Evolutionary conservation across 2,888 invertebrate species (phyloP).

Genomic region (Nomada flava): DNA sequence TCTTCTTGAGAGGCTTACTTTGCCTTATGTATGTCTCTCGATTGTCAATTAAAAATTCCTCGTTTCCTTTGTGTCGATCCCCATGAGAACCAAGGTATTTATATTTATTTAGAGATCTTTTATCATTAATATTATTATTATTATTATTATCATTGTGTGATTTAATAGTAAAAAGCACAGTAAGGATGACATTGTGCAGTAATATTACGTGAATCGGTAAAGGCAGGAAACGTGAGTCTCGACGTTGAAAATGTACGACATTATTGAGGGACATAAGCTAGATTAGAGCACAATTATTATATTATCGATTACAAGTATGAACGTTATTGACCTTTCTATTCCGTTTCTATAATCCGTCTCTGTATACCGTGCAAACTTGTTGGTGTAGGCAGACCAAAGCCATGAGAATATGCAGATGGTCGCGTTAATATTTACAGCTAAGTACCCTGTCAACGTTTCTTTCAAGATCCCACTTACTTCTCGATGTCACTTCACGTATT

Average conservation of each 20-base stretch:
- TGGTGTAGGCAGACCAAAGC: conserved; percentile 11
- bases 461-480: not conserved
- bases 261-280: conserved; percentile 29
- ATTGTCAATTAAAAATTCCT: no score
- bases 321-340: conserved; percentile 57
- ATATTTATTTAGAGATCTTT: no score
- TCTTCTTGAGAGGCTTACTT: no score
- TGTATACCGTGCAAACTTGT: conserved; percentile 1
- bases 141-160: no score
- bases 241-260: conserved; percentile 1
- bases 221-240: not conserved
- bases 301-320: conserved; percentile 54
- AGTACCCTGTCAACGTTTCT: conserved; percentile 10
- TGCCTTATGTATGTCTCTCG: no score
- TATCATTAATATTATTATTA: no score
- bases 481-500: not conserved
- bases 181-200: not conserved
- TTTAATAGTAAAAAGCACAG: not conserved
- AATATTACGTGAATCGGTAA: not conserved
- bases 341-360: conserved; percentile 20
- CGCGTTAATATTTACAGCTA: conserved; percentile 42
- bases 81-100: no score
- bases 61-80: no score
- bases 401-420: conserved; percentile 49
- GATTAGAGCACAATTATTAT: conserved; percentile 46